Conservation (phyloP, 2,888 invertebrate species). For the Brachypalpus laphriformis region DNA sequence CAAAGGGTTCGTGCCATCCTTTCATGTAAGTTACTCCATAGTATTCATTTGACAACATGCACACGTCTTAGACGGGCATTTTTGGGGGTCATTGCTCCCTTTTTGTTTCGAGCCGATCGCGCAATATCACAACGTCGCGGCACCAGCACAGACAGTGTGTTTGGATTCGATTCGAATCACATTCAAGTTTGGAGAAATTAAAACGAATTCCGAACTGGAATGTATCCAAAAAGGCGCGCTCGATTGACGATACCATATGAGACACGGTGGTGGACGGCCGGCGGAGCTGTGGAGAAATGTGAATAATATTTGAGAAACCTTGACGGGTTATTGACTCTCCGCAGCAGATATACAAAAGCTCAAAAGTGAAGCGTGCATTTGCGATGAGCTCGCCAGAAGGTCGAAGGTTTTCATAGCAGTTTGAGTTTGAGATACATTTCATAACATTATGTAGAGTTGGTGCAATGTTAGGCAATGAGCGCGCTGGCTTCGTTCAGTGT, state of each 20-base stretch:
- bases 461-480: conserved; percentile 42
- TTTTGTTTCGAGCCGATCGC: conserved; percentile 25
- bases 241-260: conserved; percentile 43
- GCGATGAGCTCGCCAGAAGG: conserved; percentile 55
- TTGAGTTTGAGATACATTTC: conserved; percentile 42
- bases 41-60: conserved; percentile 15
- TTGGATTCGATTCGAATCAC: conserved; percentile 56
- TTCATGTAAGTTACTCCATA: not conserved
- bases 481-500: conserved; percentile 1
- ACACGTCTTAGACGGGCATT: not conserved
- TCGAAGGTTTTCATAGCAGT: conserved; percentile 41
- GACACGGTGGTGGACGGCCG: too few species aligned
- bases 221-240: conserved; percentile 53
- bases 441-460: conserved; percentile 23
- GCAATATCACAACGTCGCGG: conserved; percentile 24
- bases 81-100: conserved; percentile 51
- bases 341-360: conserved; percentile 12
- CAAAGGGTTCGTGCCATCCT: conserved; percentile 44
- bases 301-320: conserved; percentile 66
- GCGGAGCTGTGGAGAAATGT: conserved; percentile 58
- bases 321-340: conserved; percentile 69
- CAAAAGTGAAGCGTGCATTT: conserved; percentile 50
- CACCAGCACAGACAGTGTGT: conserved; percentile 38
- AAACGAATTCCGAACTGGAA: conserved; percentile 71
- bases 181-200: conserved; percentile 70